phyloP scores from a whole-genome alignment of 2,797 vertebrate species.

The Gymnodraco acuticeps region DNA sequence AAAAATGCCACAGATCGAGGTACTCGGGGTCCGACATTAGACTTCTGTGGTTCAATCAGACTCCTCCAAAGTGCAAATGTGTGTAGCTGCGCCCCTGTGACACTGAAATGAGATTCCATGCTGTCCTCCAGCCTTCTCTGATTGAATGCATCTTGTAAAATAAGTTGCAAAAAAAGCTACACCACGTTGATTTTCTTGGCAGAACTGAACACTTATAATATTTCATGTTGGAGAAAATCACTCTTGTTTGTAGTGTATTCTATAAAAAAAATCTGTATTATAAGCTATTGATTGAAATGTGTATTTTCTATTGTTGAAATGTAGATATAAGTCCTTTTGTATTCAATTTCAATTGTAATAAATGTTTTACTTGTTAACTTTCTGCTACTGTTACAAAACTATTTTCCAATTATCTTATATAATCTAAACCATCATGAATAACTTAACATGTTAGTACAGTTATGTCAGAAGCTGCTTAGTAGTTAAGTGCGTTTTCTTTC shows the following conservation, averaged over 20 bases:
- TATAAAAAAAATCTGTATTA: no score
- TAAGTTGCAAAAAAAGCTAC: neutral
- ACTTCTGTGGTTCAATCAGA: constrained; percentile 38
- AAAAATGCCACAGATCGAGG: constrained; percentile 27
- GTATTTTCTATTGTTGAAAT: no score
- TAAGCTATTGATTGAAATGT: no score
- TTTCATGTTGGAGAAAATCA: neutral
- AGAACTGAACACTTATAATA: constrained; percentile 21
- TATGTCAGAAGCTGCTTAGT: neutral
- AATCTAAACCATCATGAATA: neutral
- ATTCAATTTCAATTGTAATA: no score
- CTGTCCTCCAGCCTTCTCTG: constrained; percentile 32
- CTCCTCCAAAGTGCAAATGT: constrained; percentile 61
- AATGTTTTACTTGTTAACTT: no score
- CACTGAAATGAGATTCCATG: constrained; percentile 32
- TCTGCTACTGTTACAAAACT: no score
- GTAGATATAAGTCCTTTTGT: no score
- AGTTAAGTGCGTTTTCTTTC: neutral
- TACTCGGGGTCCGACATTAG: constrained; percentile 18
- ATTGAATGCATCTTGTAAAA: constrained; percentile 30
- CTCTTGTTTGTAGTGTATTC: no score
- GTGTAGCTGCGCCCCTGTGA: constrained; percentile 55
- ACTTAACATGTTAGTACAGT: neutral
- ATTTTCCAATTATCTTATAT: no score
- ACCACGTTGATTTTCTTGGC: constrained; percentile 35